These are phyloP conservation scores for Gila robusta DNA, from an alignment of 2,797 vertebrate genomes.

Conservation along the genomic window DNA sequence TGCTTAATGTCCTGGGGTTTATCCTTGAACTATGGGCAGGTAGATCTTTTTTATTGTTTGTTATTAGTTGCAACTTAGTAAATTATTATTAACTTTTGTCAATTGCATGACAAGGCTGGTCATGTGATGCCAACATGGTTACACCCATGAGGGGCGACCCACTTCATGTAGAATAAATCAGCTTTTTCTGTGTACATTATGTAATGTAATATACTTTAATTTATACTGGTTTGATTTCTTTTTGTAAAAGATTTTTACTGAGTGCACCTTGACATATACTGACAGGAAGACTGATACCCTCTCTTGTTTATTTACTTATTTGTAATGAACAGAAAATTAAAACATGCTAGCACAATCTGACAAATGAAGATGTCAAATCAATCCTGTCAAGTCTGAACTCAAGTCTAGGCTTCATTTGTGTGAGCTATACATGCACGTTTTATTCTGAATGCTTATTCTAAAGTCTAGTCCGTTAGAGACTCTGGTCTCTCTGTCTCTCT, in stretches of 20 bases:
- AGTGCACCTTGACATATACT: neutral
- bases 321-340: neutral
- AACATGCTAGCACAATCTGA: neutral
- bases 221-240: no score
- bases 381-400: neutral
- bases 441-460: neutral
- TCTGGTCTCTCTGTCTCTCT: neutral
- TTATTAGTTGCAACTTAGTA: neutral
- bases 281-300: neutral
- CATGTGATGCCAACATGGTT: conserved; percentile 30
- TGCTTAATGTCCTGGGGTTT: neutral
- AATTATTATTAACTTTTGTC: neutral
- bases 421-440: neutral
- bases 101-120: neutral
- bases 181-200: neutral
- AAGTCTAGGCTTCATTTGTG: neutral
- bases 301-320: neutral
- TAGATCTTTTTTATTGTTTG: neutral
- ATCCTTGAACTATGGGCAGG: neutral
- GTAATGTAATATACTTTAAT: neutral
- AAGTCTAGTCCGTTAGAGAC: neutral
- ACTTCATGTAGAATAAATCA: neutral
- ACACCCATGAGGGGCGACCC: neutral
- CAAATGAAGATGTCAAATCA: neutral
- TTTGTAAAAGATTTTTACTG: neutral